A percentile compares a stretch with the other conserved stretches of the same genome.
Evolutionary conservation across 2,888 invertebrate species (phyloP).

Genomic region (Julus scandinavius): DNA sequence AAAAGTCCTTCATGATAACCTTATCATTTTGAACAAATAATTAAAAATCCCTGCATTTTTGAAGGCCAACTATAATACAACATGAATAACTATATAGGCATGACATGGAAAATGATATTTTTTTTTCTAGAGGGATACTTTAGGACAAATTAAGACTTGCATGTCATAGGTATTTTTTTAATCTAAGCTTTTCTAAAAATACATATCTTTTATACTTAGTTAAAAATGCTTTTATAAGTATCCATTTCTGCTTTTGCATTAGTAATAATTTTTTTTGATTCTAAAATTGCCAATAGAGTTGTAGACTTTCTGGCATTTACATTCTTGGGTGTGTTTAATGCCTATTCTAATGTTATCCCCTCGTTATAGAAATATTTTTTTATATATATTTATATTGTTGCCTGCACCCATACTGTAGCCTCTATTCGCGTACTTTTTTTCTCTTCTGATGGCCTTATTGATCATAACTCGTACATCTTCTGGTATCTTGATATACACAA

Average conservation of each 20-base stretch:
- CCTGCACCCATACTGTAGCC: neutral
- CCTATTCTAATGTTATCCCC: neutral
- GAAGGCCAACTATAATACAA: conserved; percentile 3
- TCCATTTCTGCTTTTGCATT: conserved; percentile 7
- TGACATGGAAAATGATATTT: neutral
- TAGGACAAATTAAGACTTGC: no score
- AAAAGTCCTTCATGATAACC: conserved; percentile 4
- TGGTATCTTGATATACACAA: conserved; percentile 23
- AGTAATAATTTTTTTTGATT: neutral
- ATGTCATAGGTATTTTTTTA: no score
- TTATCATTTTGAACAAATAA: conserved; percentile 39
- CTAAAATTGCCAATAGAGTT: neutral
- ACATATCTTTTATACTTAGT: neutral
- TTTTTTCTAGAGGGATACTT: neutral
- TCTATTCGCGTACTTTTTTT: neutral
- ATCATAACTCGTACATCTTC: conserved; percentile 30
- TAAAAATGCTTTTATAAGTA: conserved; percentile 1
- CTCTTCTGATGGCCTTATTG: conserved; percentile 14
- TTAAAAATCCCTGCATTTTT: conserved; percentile 27
- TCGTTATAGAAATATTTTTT: conserved; percentile 23
- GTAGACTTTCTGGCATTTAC: conserved; percentile 27
- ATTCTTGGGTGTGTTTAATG: neutral
- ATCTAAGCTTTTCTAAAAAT: neutral
- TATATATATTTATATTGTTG: neutral
- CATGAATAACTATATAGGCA: neutral